These are phyloP conservation scores for Lamellibrachia columna DNA, from an alignment of 2,888 invertebrate species.

Conservation along the genomic window DNA sequence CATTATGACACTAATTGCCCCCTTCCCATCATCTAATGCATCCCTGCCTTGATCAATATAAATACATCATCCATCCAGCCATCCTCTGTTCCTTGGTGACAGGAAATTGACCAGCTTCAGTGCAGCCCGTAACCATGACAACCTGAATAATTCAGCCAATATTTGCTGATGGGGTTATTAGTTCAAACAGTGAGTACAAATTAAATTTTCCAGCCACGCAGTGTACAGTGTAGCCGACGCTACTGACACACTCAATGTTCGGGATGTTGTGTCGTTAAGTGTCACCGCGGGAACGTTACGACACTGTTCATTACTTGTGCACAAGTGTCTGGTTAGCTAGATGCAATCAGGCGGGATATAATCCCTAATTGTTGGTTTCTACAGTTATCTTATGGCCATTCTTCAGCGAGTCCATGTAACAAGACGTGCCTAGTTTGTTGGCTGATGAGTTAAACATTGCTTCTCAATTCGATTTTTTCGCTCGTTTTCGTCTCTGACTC, in stretches of 20 bases:
- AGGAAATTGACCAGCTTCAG: slow-evolving; percentile 10
- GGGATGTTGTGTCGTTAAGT: neutral
- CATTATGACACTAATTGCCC: neutral
- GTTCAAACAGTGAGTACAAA: neutral
- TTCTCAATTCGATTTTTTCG: too few relatives aligned
- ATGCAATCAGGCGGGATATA: neutral
- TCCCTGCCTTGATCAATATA: neutral
- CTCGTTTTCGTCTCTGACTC: too few relatives aligned
- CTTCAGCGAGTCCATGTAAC: neutral
- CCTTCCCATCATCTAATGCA: neutral
- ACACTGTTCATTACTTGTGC: neutral
- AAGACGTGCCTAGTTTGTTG: neutral
- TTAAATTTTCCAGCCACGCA: neutral
- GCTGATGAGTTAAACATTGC: neutral
- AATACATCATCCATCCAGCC: neutral
- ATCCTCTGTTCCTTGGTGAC: neutral
- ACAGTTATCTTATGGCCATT: neutral
- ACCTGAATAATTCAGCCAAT: neutral
- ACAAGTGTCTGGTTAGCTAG: neutral
- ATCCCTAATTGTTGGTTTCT: neutral
- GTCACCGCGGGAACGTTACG: neutral
- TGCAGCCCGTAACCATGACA: neutral
- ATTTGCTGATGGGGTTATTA: neutral
- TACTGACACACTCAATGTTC: neutral
- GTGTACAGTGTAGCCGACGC: neutral